These are phyloP conservation scores for Erebia epiphron DNA, from an alignment of 2,888 invertebrate species.

Conservation along the genomic window DNA sequence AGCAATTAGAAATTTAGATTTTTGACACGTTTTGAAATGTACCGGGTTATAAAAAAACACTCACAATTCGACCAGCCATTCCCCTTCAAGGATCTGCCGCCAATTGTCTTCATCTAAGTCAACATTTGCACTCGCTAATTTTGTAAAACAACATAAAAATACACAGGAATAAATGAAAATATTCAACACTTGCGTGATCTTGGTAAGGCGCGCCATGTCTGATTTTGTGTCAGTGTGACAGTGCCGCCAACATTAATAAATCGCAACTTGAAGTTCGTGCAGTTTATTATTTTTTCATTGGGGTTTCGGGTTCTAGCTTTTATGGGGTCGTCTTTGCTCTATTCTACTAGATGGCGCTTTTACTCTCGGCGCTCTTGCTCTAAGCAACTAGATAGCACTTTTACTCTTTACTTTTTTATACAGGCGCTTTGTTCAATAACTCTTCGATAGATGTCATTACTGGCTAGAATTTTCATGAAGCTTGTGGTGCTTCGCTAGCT, in stretches of 20 bases:
- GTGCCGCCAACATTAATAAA: background rate
- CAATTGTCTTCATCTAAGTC: slow-evolving; percentile 95
- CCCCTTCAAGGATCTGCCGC: slow-evolving; percentile 93
- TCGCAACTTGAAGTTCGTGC: background rate
- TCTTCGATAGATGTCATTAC: slow-evolving; percentile 8
- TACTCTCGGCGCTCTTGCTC: background rate
- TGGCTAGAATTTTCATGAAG: background rate
- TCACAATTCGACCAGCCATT: slow-evolving; percentile 99
- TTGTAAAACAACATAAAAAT: slow-evolving; percentile 67
- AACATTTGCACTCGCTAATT: slow-evolving; percentile 76
- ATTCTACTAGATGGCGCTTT: background rate
- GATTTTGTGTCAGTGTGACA: slow-evolving; percentile 40
- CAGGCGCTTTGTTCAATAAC: background rate
- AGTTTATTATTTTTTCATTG: background rate
- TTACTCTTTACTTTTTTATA: too few relatives aligned
- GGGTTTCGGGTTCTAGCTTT: background rate
- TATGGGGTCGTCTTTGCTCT: background rate
- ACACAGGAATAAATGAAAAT: slow-evolving; percentile 68
- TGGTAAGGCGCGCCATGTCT: slow-evolving; percentile 76
- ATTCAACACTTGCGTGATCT: slow-evolving; percentile 63
- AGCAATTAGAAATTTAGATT: slow-evolving; percentile 18
- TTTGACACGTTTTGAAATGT: slow-evolving; percentile 71
- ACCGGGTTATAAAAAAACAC: slow-evolving; percentile 72
- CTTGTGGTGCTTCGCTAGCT: too few relatives aligned
- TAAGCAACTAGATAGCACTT: too few relatives aligned